Evolutionary conservation across 2,797 vertebrate species (phyloP), one percentile per base, ranked within the genome.

Genomic region (Denticeps clupeoides): DNA sequence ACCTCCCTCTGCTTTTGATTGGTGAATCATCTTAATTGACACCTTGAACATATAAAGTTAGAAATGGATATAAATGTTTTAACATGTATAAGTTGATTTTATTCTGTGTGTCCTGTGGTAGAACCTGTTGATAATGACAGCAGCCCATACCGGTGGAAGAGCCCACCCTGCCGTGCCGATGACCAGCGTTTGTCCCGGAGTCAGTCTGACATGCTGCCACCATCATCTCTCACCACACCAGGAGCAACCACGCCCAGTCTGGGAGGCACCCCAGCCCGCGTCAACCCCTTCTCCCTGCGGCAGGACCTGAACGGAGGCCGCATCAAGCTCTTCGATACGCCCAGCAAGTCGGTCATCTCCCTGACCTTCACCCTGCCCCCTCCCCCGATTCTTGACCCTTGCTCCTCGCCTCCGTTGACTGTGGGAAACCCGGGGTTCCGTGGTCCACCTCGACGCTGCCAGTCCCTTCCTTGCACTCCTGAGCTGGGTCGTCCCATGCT

Each of bases 261-360:
- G 16, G 82, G 82, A 15, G 83, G 83, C 51, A 72, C 7, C 0
- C 73, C 71, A 0, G 61, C 68, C 3, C 79, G 85, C 0, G 59
- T 89, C 60, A 90, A 90, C 66, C 87, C 88, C 11, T 90, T 90
- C 64, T 90, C 88, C 15, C 79, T 83, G 35, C 81, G 87, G 1
- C 77, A 89, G 61, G 88, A 90, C 63, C 77, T 90, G 42, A 82
- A 83, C 18, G 85, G 87, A 1, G 88, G 87, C 5, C 81, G 81
- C 59, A 88, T 87, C 67, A 90, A 90, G 68, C 83, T 90, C 31
- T 82, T 84, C 0, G 85, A 89, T 63, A 86, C 77, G 0, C 87
- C 86, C 1, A 89, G 83, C 79, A 88, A 84, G 58, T 86, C 83
- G 0, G 71, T 84, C 46, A 71, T 83, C 31, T 86, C 86, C 0